These are phyloP conservation scores for Rhamnusium bicolor DNA, from an alignment of 2,888 invertebrate genomes.

Conservation along the genomic window DNA sequence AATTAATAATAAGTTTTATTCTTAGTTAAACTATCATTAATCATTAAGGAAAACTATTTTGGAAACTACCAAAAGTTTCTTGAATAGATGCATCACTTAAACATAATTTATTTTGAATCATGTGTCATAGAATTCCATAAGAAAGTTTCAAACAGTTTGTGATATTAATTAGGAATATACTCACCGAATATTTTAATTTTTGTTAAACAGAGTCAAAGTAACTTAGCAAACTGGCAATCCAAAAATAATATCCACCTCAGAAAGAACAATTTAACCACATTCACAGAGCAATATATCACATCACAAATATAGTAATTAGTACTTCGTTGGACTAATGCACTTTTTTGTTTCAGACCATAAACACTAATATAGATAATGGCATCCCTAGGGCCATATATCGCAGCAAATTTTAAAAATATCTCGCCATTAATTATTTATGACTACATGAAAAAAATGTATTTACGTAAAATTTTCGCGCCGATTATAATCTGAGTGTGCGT, in stretches of 20 bases:
- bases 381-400: no score
- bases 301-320: background rate
- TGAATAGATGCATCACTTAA: no score
- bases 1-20: no score
- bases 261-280: background rate
- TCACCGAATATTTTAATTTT: background rate
- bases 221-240: background rate
- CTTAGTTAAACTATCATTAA: no score
- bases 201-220: background rate
- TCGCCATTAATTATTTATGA: background rate
- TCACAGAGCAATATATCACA: background rate
- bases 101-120: no score
- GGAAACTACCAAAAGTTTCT: no score
- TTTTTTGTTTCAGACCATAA: background rate
- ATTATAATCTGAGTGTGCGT: slow-evolving; percentile 27
- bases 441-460: background rate
- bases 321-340: background rate
- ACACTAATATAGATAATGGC: no score
- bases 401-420: no score
- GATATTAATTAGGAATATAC: background rate
- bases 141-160: background rate
- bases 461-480: slow-evolving; percentile 37
- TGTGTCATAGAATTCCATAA: no score
- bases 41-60: no score
- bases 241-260: background rate